Percentiles rank a stretch among this genome's conserved stretches.
Evolutionary conservation across 2,113 vertebrate species (phyloP).

Genomic region (Otus sunia): DNA sequence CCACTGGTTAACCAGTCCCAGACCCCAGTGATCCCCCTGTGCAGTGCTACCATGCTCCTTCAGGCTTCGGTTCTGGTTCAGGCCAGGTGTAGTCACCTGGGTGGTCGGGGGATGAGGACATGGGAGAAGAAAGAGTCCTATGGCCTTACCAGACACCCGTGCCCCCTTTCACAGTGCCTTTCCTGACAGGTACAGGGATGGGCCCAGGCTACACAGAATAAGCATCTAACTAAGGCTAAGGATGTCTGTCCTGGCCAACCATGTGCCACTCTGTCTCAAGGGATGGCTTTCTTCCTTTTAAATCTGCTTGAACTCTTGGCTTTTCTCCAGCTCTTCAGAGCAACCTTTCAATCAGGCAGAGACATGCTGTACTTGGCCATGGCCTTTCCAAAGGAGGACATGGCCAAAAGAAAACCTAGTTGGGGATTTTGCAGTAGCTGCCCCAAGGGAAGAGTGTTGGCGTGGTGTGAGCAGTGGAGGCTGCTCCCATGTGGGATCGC

Average conservation of each 20-base stretch:
- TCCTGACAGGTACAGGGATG: background rate
- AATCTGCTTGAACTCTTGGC: background rate
- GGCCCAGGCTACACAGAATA: background rate
- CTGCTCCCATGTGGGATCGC: background rate
- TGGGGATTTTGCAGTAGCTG: background rate
- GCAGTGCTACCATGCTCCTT: background rate
- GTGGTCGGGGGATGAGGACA: background rate
- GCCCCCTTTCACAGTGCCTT: background rate
- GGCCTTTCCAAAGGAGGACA: background rate
- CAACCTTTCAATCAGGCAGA: background rate
- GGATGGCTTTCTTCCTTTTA: background rate
- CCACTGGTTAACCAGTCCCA: background rate
- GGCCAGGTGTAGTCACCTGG: background rate
- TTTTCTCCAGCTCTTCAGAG: background rate
- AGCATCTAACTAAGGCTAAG: background rate
- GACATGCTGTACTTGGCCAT: background rate
- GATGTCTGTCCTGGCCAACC: background rate
- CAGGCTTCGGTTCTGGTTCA: background rate
- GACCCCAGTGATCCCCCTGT: too few relatives aligned
- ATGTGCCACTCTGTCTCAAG: background rate
- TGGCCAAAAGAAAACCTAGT: background rate
- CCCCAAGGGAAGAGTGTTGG: background rate
- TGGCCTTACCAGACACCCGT: background rate
- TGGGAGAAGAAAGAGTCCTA: background rate
- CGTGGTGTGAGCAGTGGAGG: background rate